phyloP scores from a whole-genome alignment of 1,140 invertebrate species.

The Halyomorpha halys region DNA sequence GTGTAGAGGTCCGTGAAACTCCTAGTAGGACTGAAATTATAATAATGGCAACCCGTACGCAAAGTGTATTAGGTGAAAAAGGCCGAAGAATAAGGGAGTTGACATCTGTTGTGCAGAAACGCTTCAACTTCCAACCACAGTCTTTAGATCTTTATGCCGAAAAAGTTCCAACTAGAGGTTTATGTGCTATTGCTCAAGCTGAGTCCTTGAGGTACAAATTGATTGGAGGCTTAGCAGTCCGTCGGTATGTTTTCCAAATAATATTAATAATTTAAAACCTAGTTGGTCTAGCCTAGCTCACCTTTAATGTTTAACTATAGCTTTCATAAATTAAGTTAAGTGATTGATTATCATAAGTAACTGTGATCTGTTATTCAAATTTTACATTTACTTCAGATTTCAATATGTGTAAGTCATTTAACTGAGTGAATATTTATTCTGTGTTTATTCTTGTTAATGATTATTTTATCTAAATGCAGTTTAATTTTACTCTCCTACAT shows the following conservation, averaged over 20 bases:
- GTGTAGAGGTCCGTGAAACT: conserved; percentile 93
- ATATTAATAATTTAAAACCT: too few species aligned
- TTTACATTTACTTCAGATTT: too few species aligned
- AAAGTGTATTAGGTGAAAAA: conserved; percentile 94
- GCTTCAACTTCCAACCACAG: conserved; percentile 91
- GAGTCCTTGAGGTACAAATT: conserved; percentile 92
- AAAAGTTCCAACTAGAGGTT: conserved; percentile 93
- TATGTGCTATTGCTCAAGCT: conserved; percentile 98
- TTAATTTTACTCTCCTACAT: too few species aligned
- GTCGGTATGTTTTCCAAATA: conserved; percentile 44
- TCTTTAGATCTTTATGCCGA: conserved; percentile 94
- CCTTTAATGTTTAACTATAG: too few species aligned
- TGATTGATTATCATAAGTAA: too few species aligned
- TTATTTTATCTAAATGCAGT: too few species aligned
- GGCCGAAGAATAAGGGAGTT: conserved; percentile 89
- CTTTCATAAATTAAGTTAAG: too few species aligned
- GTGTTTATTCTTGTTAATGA: too few species aligned
- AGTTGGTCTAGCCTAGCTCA: too few species aligned
- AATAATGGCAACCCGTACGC: conserved; percentile 96
- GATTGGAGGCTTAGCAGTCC: conserved; percentile 84
- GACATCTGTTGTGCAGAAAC: conserved; percentile 95
- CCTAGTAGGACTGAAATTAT: conserved; percentile 93
- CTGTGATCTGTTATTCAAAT: too few species aligned
- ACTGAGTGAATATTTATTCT: too few species aligned
- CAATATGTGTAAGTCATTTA: too few species aligned